Conservation (phyloP, 1,140 invertebrate genomes). For the Plectrocnemia conspersa region DNA sequence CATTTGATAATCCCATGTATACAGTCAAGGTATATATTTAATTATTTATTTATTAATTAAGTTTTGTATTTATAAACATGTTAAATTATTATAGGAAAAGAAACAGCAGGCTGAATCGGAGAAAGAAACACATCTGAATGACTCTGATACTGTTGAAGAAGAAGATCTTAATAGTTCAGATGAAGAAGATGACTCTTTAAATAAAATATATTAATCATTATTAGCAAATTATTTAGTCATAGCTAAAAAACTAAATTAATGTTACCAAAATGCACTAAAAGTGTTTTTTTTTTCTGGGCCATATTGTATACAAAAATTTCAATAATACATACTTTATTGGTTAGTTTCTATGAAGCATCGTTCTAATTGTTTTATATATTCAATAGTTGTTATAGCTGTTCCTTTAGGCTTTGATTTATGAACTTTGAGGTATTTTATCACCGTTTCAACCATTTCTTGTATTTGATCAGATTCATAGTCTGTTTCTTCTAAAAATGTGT, state of each 20-base stretch:
- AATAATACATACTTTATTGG: too few species aligned
- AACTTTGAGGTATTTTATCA: constrained; percentile 6
- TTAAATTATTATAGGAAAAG: constrained; percentile 10
- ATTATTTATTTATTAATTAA: background rate
- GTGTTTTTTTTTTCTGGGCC: too few species aligned
- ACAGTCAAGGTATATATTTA: background rate
- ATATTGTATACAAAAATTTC: too few species aligned
- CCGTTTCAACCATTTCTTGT: constrained; percentile 1
- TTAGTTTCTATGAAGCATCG: too few species aligned
- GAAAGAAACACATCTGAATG: constrained; percentile 3
- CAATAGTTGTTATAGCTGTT: background rate
- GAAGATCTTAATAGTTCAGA: background rate
- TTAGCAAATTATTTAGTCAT: too few species aligned
- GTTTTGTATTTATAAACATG: background rate
- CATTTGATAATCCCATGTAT: constrained; percentile 31
- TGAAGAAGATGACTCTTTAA: too few species aligned
- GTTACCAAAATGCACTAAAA: too few species aligned
- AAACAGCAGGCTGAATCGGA: constrained; percentile 10
- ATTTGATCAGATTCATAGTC: constrained; percentile 4
- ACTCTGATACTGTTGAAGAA: constrained; percentile 10
- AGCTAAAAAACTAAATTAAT: too few species aligned
- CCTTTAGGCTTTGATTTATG: background rate
- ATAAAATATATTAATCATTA: too few species aligned
- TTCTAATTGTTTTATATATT: constrained; percentile 3
- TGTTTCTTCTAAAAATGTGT: constrained; percentile 4